These are phyloP conservation scores for Dendrolimus houi DNA, from an alignment of 2,888 invertebrate genomes.

Conservation along the genomic window DNA sequence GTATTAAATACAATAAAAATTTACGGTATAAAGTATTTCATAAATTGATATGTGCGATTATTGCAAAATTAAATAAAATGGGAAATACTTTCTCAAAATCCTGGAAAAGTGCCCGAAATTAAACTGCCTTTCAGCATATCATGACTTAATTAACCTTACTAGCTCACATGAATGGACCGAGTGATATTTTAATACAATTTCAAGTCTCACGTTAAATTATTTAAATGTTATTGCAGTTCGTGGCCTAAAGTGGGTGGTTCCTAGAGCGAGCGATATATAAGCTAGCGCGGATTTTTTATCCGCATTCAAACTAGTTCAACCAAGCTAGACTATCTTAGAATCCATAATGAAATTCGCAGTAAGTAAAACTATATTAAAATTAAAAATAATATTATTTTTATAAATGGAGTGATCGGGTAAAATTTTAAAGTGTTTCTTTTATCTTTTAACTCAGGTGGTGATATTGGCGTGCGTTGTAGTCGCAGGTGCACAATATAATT, in stretches of 20 bases:
- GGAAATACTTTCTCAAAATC: too few species aligned
- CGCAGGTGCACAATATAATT: slow-evolving; percentile 17
- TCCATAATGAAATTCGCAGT: slow-evolving; percentile 54
- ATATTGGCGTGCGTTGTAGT: slow-evolving; percentile 38
- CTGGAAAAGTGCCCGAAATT: too few species aligned
- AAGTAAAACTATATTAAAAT: slow-evolving; percentile 28
- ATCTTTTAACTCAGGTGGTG: slow-evolving; percentile 28
- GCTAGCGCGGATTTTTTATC: slow-evolving; percentile 56
- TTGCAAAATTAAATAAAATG: too few species aligned
- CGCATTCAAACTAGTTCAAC: slow-evolving; percentile 66
- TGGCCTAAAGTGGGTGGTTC: slow-evolving; percentile 57
- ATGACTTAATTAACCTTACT: slow-evolving; percentile 22
- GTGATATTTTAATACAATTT: slow-evolving; percentile 37
- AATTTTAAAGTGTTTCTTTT: slow-evolving; percentile 1
- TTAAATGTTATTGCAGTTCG: slow-evolving; percentile 63
- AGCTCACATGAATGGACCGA: slow-evolving; percentile 22
- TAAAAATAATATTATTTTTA: slow-evolving; percentile 1
- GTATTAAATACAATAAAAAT: too few species aligned
- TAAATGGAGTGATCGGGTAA: background rate
- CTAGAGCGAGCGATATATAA: slow-evolving; percentile 49
- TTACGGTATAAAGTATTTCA: too few species aligned
- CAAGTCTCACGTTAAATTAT: slow-evolving; percentile 46
- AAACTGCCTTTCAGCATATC: slow-evolving; percentile 2
- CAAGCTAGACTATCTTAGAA: slow-evolving; percentile 41
- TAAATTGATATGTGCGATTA: too few species aligned